A percentile compares a stretch with the other conserved stretches of the same genome.
These are phyloP conservation scores for Brachyhypopomus occidentalis DNA, from an alignment of 2,113 vertebrate species.

Conservation along the genomic window DNA sequence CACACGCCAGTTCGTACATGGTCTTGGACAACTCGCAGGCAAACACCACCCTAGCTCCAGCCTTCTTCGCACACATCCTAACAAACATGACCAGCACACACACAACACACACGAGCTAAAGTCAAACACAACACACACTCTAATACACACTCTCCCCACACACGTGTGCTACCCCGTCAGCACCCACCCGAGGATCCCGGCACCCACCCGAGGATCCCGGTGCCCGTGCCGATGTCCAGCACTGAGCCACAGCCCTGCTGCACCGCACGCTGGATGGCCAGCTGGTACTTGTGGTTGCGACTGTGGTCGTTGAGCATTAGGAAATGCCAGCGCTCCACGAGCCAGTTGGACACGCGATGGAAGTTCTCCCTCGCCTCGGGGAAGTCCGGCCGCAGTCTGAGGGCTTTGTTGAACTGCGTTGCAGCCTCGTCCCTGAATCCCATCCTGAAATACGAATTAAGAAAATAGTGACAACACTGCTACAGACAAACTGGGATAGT, in stretches of 20 bases:
- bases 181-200: constrained; percentile 86
- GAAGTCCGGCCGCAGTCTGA: constrained; percentile 90
- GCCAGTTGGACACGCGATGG: constrained; percentile 95
- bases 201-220: constrained; percentile 93
- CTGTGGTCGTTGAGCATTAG: constrained; percentile 94
- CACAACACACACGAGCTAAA: neutral
- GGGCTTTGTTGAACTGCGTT: constrained; percentile 92
- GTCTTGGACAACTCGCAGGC: constrained; percentile 97
- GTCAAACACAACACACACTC: neutral
- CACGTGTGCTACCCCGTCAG: no score
- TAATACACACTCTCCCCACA: neutral
- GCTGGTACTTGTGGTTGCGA: constrained; percentile 87
- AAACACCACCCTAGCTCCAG: constrained; percentile 85
- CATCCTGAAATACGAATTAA: constrained; percentile 75
- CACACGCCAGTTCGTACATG: constrained; percentile 92
- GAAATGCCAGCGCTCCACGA: constrained; percentile 98
- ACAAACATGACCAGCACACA: constrained; percentile 15
- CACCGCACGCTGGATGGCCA: constrained; percentile 88
- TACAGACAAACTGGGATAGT: neutral
- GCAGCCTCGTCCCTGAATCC: constrained; percentile 97
- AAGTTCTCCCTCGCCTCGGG: constrained; percentile 95
- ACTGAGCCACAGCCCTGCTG: constrained; percentile 82
- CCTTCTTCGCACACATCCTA: constrained; percentile 95
- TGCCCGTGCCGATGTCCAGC: constrained; percentile 95
- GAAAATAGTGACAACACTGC: neutral